phyloP scores from a whole-genome alignment of 2,797 vertebrate species.

The Anolis apletophallus region DNA sequence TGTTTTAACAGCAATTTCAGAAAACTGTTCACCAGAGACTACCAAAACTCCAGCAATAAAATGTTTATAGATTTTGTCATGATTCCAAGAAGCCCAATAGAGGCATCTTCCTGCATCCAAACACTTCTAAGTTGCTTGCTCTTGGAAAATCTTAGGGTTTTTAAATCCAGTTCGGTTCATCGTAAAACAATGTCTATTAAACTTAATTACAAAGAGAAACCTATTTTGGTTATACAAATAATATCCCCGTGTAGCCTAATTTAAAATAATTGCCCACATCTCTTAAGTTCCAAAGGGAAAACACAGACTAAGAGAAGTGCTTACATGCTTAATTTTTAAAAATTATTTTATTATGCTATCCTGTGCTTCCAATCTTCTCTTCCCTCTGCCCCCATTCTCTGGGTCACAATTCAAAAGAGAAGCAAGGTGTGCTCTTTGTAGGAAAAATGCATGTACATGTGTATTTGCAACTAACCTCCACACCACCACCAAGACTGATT shows the following conservation, averaged over 20 bases:
- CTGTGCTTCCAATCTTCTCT: constrained; percentile 65
- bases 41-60: constrained; percentile 26
- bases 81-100: not conserved
- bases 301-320: constrained; percentile 73
- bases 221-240: constrained; percentile 79
- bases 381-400: constrained; percentile 25
- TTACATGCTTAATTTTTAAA: constrained; percentile 73
- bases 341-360: constrained; percentile 76
- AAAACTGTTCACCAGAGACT: constrained; percentile 16
- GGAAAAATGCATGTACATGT: constrained; percentile 36
- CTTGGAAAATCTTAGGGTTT: constrained; percentile 34
- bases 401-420: constrained; percentile 59
- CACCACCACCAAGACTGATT: not conserved
- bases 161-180: constrained; percentile 57
- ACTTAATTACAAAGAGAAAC: constrained; percentile 77
- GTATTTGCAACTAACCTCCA: constrained; percentile 50
- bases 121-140: constrained; percentile 34
- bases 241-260: constrained; percentile 79
- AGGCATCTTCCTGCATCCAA: constrained; percentile 25
- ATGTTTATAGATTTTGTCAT: constrained; percentile 22
- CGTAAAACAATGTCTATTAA: constrained; percentile 68
- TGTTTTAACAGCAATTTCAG: constrained; percentile 5
- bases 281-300: constrained; percentile 74
- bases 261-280: constrained; percentile 79
- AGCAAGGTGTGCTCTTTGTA: constrained; percentile 51